Base-by-base conservation (phyloP, 2,888 invertebrate genomes). In the Carpatolechia fugitivella region DNA sequence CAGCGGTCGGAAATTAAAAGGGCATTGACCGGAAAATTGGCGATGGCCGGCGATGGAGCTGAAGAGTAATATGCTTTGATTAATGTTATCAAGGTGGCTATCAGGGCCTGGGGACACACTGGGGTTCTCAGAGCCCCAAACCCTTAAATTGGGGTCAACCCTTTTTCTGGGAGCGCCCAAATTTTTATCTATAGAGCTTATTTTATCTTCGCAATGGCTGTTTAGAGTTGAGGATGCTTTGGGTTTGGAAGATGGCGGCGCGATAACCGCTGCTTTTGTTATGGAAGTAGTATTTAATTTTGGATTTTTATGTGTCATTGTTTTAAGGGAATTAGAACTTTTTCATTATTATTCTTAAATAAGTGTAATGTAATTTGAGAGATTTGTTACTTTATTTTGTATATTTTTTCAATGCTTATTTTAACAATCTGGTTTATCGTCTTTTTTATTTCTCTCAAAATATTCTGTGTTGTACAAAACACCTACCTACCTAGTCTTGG, bases 21-120 rank as follows among this genome's bases (percentile, higher is more conserved):
- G 78, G 78, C 79, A 73, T 63, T 80, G 84, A 80, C 88, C 87
- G 83, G 85, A 87, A 88, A 89, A 88, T 86, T 82, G 85, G 73
- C 73, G 76, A 69, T 68, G 69, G 62, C 70, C 74, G 69, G 67
- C 33, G 33, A 33, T 33, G 13, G 29, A n/a, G 64, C 65, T 69
- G 65, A 64, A 70, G 55, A 55, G 52, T 58, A 55, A 57, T 51
- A 48, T 75, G 72, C 75, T 76, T 80, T 85, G 89, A 90, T 90
- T 87, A 89, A 88, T 87, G 85, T 83, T 90, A 88, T 89, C 90
- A 84, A 69, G 68, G 62, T 69, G 64, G 77, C 78, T 83, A 88
- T 89, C 88, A 75, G 73, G 69, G 72, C 20, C 24, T 44, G 44
- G 44, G 44, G 44, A 44, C 44, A 44, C 44, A 36, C 10, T 18